phyloP scores from a whole-genome alignment of 2,113 vertebrate genomes.

The Chaetodon auriga region DNA sequence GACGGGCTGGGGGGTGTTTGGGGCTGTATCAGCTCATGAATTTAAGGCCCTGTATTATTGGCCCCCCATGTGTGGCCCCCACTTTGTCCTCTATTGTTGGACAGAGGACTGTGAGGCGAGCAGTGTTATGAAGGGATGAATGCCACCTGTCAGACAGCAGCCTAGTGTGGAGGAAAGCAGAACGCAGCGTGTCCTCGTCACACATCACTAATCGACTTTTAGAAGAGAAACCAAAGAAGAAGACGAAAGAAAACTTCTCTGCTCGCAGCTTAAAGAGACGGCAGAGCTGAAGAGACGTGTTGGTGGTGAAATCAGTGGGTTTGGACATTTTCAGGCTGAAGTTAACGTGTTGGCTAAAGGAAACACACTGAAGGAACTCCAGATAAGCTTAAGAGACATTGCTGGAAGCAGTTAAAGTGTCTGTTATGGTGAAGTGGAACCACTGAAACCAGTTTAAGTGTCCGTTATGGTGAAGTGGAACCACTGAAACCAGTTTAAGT shows the following conservation, averaged over 20 bases:
- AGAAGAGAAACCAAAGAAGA: neutral
- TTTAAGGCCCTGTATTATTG: slow-evolving; percentile 88
- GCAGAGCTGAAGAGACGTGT: neutral
- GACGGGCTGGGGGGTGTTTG: slow-evolving; percentile 41
- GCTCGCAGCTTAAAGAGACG: neutral
- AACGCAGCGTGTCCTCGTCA: slow-evolving; percentile 2
- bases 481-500: too few species aligned
- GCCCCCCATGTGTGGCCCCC: slow-evolving; percentile 3
- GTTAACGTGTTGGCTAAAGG: too few species aligned
- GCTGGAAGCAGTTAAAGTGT: too few species aligned
- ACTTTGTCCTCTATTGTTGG: slow-evolving; percentile 38
- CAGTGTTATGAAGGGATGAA: slow-evolving; percentile 58
- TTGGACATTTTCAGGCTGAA: too few species aligned
- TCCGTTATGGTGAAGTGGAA: too few species aligned
- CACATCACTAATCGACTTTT: slow-evolving; percentile 63
- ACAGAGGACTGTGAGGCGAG: neutral
- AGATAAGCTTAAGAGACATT: too few species aligned
- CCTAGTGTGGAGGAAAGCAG: slow-evolving; percentile 20
- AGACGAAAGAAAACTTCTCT: too few species aligned
- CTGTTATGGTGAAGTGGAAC: too few species aligned
- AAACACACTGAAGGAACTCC: too few species aligned
- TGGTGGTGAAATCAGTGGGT: too few species aligned
- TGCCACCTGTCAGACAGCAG: slow-evolving; percentile 58
- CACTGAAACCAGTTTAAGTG: too few species aligned
- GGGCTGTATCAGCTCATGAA: slow-evolving; percentile 86